Conservation (phyloP, 2,113 vertebrate species). For the Parotia lawesii region DNA sequence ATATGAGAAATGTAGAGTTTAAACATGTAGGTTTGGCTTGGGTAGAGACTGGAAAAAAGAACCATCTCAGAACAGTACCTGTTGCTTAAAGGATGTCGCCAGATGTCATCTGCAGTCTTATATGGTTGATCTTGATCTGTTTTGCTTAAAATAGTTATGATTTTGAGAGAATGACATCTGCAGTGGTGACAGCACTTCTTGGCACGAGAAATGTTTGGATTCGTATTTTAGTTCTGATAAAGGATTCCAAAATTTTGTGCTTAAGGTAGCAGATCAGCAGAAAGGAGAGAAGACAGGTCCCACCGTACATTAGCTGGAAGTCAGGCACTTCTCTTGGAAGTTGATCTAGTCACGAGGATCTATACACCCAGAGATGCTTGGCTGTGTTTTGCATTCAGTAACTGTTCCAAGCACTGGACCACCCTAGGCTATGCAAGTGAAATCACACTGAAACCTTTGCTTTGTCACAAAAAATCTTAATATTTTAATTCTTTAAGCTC, state of each 20-base stretch:
- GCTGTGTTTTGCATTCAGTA: not conserved
- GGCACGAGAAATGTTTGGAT: not conserved
- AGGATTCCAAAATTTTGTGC: not conserved
- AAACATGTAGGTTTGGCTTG: not conserved
- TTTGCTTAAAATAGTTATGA: not conserved
- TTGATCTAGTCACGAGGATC: not conserved
- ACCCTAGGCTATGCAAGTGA: not conserved
- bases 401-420: not conserved
- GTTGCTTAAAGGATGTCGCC: not conserved
- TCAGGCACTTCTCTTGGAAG: not conserved
- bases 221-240: not conserved
- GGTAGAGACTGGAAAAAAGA: not conserved
- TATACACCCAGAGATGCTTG: not conserved
- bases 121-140: not conserved
- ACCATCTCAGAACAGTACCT: not conserved
- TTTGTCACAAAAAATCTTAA: not conserved
- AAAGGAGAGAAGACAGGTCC: not conserved
- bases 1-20: not conserved
- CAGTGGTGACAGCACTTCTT: not conserved
- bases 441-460: not conserved
- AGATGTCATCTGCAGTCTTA: not conserved
- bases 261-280: not conserved
- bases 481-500: not conserved
- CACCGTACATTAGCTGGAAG: not conserved
- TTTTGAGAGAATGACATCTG: not conserved